phyloP scores from a whole-genome alignment of 2,113 vertebrate species.

The Carassius gibelio region DNA sequence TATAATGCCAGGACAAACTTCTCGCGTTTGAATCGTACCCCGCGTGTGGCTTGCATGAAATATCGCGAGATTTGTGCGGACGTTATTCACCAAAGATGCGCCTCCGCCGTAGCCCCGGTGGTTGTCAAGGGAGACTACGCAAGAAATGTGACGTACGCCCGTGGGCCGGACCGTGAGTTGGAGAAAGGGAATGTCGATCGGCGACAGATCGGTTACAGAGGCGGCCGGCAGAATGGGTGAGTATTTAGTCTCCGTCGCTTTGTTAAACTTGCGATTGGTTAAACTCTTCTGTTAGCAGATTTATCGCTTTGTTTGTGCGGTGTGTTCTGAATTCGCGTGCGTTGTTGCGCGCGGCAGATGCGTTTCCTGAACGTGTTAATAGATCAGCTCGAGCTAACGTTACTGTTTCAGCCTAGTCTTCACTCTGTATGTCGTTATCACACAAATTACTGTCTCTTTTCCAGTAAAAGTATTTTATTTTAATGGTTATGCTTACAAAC shows the following conservation, averaged over 20 bases:
- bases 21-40: neutral
- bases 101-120: constrained; percentile 19
- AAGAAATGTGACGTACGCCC: constrained; percentile 55
- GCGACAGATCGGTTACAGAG: constrained; percentile 53
- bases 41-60: neutral
- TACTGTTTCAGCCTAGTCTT: neutral
- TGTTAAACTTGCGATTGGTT: neutral
- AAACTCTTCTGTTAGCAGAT: neutral
- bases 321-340: neutral
- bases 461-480: neutral
- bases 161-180: constrained; percentile 47
- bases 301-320: neutral
- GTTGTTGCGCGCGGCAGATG: neutral
- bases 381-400: neutral
- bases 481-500: neutral
- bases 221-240: constrained; percentile 72
- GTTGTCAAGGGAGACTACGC: constrained; percentile 48
- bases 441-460: neutral
- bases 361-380: constrained; percentile 57
- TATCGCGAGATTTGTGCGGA: constrained; percentile 60
- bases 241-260: constrained; percentile 32
- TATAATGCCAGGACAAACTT: neutral
- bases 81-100: constrained; percentile 57
- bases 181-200: constrained; percentile 66
- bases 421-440: neutral